phyloP scores from a whole-genome alignment of 2,888 invertebrate genomes.

The Reticulitermes lucifugus region DNA sequence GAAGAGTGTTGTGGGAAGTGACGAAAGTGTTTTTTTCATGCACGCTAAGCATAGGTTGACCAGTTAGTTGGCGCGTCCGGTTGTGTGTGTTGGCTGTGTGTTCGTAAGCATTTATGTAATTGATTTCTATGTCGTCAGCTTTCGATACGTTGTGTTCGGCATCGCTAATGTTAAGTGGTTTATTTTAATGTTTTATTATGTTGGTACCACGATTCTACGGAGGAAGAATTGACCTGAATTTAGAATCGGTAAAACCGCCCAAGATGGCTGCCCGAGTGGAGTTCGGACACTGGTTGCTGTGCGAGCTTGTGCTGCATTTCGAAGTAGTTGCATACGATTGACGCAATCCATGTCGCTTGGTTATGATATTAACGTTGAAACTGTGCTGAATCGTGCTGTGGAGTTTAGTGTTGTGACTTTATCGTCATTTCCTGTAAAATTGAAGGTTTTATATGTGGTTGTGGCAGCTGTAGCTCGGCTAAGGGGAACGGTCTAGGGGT shows the following conservation, averaged over 20 bases:
- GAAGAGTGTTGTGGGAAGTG: background rate
- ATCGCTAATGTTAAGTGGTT: background rate
- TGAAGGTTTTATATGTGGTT: conserved; percentile 39
- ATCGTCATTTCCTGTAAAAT: conserved; percentile 30
- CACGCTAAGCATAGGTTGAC: conserved; percentile 4
- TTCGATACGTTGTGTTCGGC: background rate
- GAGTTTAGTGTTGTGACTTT: background rate
- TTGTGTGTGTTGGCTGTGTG: conserved; percentile 18
- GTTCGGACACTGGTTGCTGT: conserved; percentile 23
- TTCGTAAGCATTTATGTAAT: conserved; percentile 37
- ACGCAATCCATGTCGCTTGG: conserved; percentile 37
- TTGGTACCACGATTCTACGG: background rate
- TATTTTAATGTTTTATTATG: background rate
- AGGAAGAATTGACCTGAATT: conserved; percentile 46
- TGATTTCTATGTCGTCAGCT: conserved; percentile 37
- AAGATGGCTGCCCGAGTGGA: conserved; percentile 62
- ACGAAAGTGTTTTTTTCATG: conserved; percentile 34
- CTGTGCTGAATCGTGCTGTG: conserved; percentile 19
- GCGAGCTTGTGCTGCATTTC: conserved; percentile 38
- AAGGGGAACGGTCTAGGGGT: conserved; percentile 41
- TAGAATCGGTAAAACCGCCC: conserved; percentile 53
- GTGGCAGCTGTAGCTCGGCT: conserved; percentile 37
- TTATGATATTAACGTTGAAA: conserved; percentile 39
- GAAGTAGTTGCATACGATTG: conserved; percentile 40
- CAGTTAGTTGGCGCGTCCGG: conserved; percentile 20